A percentile compares a stretch with the other conserved stretches of the same genome.
Evolutionary conservation across 2,888 invertebrate species (phyloP).

Genomic region (Athetis lepigone): DNA sequence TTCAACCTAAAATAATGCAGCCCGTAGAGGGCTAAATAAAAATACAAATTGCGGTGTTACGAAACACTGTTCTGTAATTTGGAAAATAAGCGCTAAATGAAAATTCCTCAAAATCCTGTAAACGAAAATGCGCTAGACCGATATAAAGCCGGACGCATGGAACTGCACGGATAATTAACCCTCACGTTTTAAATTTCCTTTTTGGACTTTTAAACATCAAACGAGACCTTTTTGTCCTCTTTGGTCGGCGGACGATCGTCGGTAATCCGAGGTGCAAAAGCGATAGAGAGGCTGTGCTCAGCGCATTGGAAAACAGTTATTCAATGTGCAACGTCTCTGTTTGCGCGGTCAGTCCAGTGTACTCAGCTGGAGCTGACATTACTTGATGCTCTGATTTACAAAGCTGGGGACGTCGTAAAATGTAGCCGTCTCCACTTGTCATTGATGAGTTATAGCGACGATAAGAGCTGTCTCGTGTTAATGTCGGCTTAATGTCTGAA

Average conservation of each 20-base stretch:
- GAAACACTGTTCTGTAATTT: slow-evolving; percentile 33
- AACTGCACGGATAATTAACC: slow-evolving; percentile 74
- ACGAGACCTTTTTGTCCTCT: slow-evolving; percentile 70
- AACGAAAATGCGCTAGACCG: slow-evolving; percentile 46
- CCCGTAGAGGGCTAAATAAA: slow-evolving; percentile 21
- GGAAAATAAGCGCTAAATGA: slow-evolving; percentile 33
- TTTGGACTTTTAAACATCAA: slow-evolving; percentile 75
- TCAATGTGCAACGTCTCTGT: slow-evolving; percentile 73
- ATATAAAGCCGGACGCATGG: slow-evolving; percentile 62
- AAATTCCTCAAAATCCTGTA: slow-evolving; percentile 47
- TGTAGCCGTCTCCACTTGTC: slow-evolving; percentile 39
- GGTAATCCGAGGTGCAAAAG: slow-evolving; percentile 81
- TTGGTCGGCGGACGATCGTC: slow-evolving; percentile 67
- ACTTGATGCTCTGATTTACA: slow-evolving; percentile 55
- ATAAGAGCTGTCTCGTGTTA: slow-evolving; percentile 46
- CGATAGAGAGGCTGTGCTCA: slow-evolving; percentile 74
- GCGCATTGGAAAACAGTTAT: slow-evolving; percentile 83
- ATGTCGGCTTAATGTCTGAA: slow-evolving; percentile 44
- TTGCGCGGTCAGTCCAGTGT: slow-evolving; percentile 71
- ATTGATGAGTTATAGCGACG: slow-evolving; percentile 48
- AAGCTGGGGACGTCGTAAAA: slow-evolving; percentile 53
- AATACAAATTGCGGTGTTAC: slow-evolving; percentile 25
- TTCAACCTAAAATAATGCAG: slow-evolving; percentile 30
- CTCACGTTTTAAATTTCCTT: slow-evolving; percentile 68
- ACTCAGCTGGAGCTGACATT: slow-evolving; percentile 63